These are phyloP conservation scores for Zaprionus ornatus DNA, from an alignment of 1,140 invertebrate species.

Conservation along the genomic window DNA sequence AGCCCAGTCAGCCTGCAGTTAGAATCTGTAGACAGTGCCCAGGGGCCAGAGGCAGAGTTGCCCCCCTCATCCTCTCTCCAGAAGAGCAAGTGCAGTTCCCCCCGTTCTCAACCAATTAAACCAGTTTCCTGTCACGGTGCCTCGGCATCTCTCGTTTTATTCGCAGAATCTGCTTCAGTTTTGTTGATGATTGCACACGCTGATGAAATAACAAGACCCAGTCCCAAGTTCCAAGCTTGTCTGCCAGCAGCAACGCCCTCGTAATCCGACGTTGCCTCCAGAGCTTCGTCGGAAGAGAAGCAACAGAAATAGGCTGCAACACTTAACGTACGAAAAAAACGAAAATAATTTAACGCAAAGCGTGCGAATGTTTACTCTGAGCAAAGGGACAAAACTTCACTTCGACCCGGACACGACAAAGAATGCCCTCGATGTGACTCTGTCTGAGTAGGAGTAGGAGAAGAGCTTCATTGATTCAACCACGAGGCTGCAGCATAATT, in stretches of 20 bases:
- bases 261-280: slow-evolving; percentile 59
- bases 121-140: slow-evolving; percentile 63
- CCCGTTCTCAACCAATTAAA: slow-evolving; percentile 71
- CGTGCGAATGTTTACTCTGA: slow-evolving; percentile 66
- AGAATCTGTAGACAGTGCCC: slow-evolving; percentile 36
- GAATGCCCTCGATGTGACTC: neutral
- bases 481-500: neutral
- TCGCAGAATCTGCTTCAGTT: slow-evolving; percentile 39
- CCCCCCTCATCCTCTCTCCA: neutral
- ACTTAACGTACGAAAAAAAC: slow-evolving; percentile 47
- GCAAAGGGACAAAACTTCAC: slow-evolving; percentile 26
- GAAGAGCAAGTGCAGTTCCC: slow-evolving; percentile 46
- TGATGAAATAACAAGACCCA: slow-evolving; percentile 63
- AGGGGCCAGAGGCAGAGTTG: neutral
- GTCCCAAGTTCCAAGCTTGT: slow-evolving; percentile 1
- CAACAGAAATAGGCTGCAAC: slow-evolving; percentile 22
- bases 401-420: neutral
- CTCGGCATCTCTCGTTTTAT: slow-evolving; percentile 19
- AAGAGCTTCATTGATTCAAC: neutral
- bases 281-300: slow-evolving; percentile 13
- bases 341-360: slow-evolving; percentile 62
- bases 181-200: slow-evolving; percentile 60
- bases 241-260: slow-evolving; percentile 55
- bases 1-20: neutral
- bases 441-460: neutral